Evolutionary conservation across 2,888 invertebrate species (phyloP), one percentile per base, ranked within the genome.

Genomic region (Lepidocyrtoides sp.): DNA sequence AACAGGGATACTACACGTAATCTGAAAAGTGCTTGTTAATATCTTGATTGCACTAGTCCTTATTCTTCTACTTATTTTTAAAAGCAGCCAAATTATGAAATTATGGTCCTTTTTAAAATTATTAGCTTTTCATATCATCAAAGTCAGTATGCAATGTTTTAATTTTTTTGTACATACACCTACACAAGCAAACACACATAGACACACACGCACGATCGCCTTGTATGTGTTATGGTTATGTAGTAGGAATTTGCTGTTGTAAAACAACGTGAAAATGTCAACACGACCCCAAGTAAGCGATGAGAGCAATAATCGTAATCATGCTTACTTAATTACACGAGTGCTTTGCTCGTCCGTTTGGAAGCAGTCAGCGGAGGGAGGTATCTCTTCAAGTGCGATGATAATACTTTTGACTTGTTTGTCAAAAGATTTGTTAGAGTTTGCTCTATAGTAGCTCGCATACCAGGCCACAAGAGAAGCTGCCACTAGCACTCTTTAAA

Each of bases 291-390:
- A 5, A 69, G 41, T 48, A 8, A 10, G 20, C 48, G 75, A n/a
- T 12, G n/a, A 23, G 20, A 23, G 66, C 66, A 66, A 32, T 66
- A 66, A 66, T 75, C 48, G 20, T 75, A 48, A 44, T 48, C 48
- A 75, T 75, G 32, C 66, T 66, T 32, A 44, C 44, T 75, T 75
- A 75, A 75, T 75, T 75, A 75, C 75, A 26, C 44, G 12, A 75
- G 23, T 75, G 75, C 10, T 23, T 75, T 23, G 44, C 20, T 23
- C 10, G 48, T 44, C 1, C 44, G 41, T 44, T 23, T 48, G 75
- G 23, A 75, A 44, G 44, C 75, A 75, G 8, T 4, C 29, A 36
- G 60, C 4, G 2, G 8, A 12, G 2, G 8, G 20, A 1, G 26
- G 23, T 60, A 20, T 23, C 66, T 66, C 48, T 29, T 32, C 36